A percentile compares a stretch with the other conserved stretches of the same genome.
phyloP scores from a whole-genome alignment of 2,113 vertebrate species.

The Aspidoscelis tigris region DNA sequence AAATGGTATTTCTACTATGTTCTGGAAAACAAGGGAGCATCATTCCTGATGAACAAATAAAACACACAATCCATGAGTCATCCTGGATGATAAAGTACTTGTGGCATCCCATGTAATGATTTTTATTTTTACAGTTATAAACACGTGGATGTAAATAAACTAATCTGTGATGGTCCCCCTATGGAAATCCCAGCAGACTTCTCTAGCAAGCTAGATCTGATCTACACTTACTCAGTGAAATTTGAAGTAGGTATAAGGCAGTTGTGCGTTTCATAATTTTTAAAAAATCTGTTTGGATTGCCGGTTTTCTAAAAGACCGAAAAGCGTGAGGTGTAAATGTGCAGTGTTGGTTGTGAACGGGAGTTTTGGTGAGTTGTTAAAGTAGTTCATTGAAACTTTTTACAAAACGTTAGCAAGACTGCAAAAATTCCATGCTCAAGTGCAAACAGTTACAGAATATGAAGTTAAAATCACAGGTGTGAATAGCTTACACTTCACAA shows the following conservation, averaged over 20 bases:
- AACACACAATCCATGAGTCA: background rate
- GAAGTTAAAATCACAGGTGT: too few species aligned
- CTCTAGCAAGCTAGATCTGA: conserved; percentile 74
- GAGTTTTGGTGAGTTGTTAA: background rate
- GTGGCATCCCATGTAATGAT: background rate
- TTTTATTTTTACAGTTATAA: conserved; percentile 78
- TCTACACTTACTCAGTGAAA: conserved; percentile 87
- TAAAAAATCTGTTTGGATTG: background rate
- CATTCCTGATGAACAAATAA: background rate
- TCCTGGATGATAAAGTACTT: background rate
- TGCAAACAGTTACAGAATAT: background rate
- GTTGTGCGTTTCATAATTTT: background rate
- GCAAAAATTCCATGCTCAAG: background rate
- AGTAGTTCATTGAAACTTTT: background rate
- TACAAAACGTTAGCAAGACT: background rate
- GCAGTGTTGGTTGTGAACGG: background rate
- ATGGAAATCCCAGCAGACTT: conserved; percentile 85
- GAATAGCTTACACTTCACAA: background rate
- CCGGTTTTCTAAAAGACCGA: background rate
- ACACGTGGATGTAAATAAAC: conserved; percentile 74
- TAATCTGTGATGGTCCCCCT: conserved; percentile 77
- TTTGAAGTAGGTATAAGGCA: conserved; percentile 80
- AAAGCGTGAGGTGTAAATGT: too few species aligned
- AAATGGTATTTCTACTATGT: background rate
- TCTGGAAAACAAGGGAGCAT: background rate